A percentile compares a stretch with the other conserved stretches of the same genome.
Conservation (phyloP, 2,113 vertebrate species). For the Hydropotes inermis region DNA sequence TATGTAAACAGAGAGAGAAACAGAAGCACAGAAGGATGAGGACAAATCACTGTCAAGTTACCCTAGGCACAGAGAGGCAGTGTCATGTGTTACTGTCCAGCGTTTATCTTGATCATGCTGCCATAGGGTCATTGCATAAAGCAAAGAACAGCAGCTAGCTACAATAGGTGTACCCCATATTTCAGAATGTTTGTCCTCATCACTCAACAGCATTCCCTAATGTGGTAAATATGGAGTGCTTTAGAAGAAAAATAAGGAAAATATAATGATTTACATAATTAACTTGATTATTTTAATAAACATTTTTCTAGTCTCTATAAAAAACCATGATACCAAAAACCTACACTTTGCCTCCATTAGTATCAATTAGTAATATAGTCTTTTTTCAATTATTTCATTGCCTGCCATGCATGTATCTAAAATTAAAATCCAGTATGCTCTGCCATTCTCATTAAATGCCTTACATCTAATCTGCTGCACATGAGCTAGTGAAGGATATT, state of each 20-base stretch:
- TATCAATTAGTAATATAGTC: slow-evolving; percentile 73
- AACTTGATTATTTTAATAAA: slow-evolving; percentile 67
- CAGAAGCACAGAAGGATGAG: background rate
- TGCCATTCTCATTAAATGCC: slow-evolving; percentile 72
- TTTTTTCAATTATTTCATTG: slow-evolving; percentile 71
- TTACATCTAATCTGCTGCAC: slow-evolving; percentile 55
- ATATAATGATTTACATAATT: slow-evolving; percentile 46
- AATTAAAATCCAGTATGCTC: slow-evolving; percentile 69
- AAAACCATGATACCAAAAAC: slow-evolving; percentile 54
- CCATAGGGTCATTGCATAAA: background rate
- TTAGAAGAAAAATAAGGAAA: slow-evolving; percentile 32
- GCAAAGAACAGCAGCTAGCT: background rate
- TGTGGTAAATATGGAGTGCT: background rate
- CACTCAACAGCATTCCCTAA: slow-evolving; percentile 14
- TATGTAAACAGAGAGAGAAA: background rate
- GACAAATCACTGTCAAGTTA: background rate
- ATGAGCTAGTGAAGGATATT: slow-evolving; percentile 36
- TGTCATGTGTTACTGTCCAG: background rate
- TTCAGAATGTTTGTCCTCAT: slow-evolving; percentile 21
- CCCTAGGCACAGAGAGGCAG: background rate
- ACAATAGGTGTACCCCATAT: background rate
- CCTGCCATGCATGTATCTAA: slow-evolving; percentile 68
- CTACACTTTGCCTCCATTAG: slow-evolving; percentile 65
- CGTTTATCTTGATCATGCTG: background rate
- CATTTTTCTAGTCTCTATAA: slow-evolving; percentile 41